Conservation (phyloP, 1,140 invertebrate species). For the Hylyphantes graminicola region DNA sequence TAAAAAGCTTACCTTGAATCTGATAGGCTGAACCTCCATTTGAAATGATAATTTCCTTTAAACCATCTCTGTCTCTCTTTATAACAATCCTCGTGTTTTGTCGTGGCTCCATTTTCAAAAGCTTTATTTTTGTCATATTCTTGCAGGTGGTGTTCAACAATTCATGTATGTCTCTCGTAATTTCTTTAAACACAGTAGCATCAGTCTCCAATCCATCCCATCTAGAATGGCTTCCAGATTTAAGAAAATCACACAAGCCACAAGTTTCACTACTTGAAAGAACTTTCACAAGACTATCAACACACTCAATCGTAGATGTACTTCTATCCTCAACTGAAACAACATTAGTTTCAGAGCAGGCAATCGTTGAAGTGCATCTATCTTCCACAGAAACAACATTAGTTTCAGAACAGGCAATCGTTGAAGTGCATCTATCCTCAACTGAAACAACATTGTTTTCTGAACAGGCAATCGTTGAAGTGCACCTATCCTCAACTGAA, state of each 20-base stretch:
- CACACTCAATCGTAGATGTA: not conserved
- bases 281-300: conserved; percentile 14
- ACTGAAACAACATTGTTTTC: too few species aligned
- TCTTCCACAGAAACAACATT: too few species aligned
- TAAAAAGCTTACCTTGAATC: conserved; percentile 35
- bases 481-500: not conserved
- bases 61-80: conserved; percentile 6
- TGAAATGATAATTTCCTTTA: conserved; percentile 31
- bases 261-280: conserved; percentile 14
- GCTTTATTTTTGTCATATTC: conserved; percentile 5
- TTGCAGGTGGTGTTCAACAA: conserved; percentile 4
- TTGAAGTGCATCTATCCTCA: too few species aligned
- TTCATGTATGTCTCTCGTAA: conserved; percentile 12
- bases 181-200: conserved; percentile 15
- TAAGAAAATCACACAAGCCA: conserved; percentile 33
- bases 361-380: too few species aligned
- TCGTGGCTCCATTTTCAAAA: not conserved
- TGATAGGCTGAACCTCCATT: conserved; percentile 9
- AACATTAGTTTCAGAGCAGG: too few species aligned
- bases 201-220: conserved; percentile 44
- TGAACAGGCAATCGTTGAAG: not conserved
- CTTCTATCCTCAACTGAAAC: not conserved
- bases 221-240: conserved; percentile 29
- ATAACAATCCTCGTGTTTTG: conserved; percentile 26
- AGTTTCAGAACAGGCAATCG: too few species aligned